Conservation (phyloP, 2,797 vertebrate species). For the Erithacus rubecula region DNA sequence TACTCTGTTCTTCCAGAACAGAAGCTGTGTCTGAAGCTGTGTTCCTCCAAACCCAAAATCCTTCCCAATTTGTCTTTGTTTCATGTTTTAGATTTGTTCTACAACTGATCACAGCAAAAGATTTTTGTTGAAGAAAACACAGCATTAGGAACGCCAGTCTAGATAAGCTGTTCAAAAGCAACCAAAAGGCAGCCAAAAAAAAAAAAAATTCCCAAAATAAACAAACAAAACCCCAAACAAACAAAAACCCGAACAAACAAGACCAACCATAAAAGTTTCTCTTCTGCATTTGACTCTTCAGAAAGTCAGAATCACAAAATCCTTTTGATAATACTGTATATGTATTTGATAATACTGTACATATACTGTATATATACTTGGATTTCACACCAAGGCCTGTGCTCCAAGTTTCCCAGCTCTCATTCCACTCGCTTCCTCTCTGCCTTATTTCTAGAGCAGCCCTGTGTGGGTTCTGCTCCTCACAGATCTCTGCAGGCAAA, state of each 20-base stretch:
- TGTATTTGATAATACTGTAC: not conserved
- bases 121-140: not conserved
- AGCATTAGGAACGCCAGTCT: not conserved
- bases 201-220: not conserved
- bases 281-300: not conserved
- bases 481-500: not conserved
- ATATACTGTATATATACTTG: no score
- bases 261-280: not conserved
- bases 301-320: not conserved
- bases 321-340: not conserved
- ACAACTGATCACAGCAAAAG: not conserved
- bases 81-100: not conserved
- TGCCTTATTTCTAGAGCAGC: not conserved
- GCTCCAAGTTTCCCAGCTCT: not conserved
- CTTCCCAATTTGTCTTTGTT: not conserved
- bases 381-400: not conserved
- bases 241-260: no score
- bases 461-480: accelerated
- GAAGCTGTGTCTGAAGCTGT: not conserved
- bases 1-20: not conserved
- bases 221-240: no score
- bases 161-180: not conserved
- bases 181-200: not conserved
- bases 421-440: not conserved
- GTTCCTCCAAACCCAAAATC: not conserved